Percentiles rank a stretch among this genome's conserved stretches.
These are phyloP conservation scores for Ornithoptera priamus DNA, from an alignment of 2,888 invertebrate genomes.

Conservation along the genomic window DNA sequence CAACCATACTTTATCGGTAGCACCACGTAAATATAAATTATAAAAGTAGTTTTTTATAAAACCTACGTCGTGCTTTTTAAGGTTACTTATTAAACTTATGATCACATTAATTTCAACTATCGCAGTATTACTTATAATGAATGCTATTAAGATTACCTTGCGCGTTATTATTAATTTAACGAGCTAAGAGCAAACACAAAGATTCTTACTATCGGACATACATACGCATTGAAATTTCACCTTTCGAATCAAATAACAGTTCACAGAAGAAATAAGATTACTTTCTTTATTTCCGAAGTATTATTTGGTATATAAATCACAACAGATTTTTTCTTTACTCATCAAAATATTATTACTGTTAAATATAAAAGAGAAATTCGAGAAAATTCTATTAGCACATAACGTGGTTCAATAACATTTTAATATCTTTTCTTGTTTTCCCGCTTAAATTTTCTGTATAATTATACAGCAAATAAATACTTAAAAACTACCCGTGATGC, in stretches of 20 bases:
- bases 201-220: no score
- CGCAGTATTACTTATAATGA: background rate
- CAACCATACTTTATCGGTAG: no score
- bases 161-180: background rate
- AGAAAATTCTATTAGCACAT: background rate
- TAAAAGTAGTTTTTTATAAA: background rate
- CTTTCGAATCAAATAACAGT: no score
- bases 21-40: background rate
- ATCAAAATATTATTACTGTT: no score
- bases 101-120: background rate
- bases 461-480: background rate
- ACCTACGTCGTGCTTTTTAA: background rate
- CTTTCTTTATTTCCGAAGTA: no score
- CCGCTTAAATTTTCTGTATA: background rate
- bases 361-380: background rate
- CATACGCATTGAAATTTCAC: no score
- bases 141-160: background rate
- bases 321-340: no score
- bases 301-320: no score
- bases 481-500: conserved; percentile 44
- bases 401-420: background rate
- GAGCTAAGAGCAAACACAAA: no score
- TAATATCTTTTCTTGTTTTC: background rate
- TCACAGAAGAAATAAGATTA: no score
- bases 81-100: background rate